phyloP scores from a whole-genome alignment of 1,140 invertebrate genomes.

The Pogonomyrmex californicus region DNA sequence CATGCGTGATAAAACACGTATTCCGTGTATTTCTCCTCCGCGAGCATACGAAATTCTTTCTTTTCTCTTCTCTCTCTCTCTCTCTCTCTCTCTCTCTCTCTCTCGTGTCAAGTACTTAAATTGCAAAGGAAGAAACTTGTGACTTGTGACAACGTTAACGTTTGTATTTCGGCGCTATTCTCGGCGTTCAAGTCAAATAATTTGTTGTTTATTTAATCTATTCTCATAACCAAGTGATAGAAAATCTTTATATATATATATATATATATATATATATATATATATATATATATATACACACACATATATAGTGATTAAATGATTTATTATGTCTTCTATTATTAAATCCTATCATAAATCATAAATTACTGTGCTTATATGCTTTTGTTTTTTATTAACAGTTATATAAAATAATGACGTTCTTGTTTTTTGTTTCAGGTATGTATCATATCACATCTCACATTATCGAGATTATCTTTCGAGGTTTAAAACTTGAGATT shows the following conservation, averaged over 20 bases:
- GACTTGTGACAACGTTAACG: too few relatives aligned
- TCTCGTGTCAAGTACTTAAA: background rate
- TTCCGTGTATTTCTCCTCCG: background rate
- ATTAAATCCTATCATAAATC: background rate
- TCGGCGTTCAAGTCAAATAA: background rate
- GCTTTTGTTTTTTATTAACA: background rate
- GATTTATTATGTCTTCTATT: too few relatives aligned
- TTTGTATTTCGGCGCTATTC: background rate
- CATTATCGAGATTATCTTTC: background rate
- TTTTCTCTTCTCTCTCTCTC: too few relatives aligned
- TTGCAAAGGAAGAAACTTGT: background rate
- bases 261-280: too few relatives aligned
- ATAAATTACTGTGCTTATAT: background rate
- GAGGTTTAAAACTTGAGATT: slow-evolving; percentile 17
- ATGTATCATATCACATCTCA: slow-evolving; percentile 69
- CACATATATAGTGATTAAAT: too few relatives aligned
- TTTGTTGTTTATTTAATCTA: background rate
- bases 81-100: too few relatives aligned
- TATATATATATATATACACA: too few relatives aligned
- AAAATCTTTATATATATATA: background rate
- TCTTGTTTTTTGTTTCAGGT: slow-evolving; percentile 80
- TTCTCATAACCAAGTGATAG: background rate
- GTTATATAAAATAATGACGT: background rate
- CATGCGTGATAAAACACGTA: background rate
- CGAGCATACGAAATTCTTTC: background rate